phyloP scores from a whole-genome alignment of 2,113 vertebrate species.

The Serilophus lunatus region DNA sequence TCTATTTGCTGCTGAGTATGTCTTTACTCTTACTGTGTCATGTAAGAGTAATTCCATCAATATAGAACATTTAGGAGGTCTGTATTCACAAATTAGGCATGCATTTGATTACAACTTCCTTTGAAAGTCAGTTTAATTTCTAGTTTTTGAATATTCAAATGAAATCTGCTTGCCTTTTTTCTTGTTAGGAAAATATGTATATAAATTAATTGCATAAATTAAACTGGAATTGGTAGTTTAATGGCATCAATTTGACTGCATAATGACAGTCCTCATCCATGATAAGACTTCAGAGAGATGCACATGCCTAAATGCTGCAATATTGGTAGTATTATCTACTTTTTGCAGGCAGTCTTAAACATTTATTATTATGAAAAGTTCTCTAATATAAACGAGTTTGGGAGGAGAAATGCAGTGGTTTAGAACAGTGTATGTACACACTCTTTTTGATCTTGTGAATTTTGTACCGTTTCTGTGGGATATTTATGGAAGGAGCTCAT shows the following conservation, averaged over 20 bases:
- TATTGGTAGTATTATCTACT: neutral
- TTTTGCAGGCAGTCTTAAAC: neutral
- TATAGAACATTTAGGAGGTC: neutral
- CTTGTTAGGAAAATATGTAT: neutral
- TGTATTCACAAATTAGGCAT: slow-evolving; percentile 8
- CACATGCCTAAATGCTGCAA: neutral
- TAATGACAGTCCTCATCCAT: neutral
- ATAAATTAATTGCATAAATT: neutral
- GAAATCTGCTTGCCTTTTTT: neutral
- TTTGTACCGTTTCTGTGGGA: neutral
- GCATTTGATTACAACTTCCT: neutral
- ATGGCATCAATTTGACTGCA: neutral
- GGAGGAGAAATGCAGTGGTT: neutral
- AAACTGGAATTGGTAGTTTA: neutral
- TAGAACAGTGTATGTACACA: neutral
- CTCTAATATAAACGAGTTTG: neutral
- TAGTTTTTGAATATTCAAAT: neutral
- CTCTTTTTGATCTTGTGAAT: neutral
- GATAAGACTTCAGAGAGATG: neutral
- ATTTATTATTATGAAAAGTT: neutral
- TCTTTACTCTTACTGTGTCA: neutral
- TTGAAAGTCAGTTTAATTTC: slow-evolving; percentile 20
- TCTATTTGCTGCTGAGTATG: neutral
- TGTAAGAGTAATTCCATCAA: neutral
- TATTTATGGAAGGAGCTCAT: neutral